A percentile compares a stretch with the other conserved stretches of the same genome.
These are phyloP conservation scores for Agriotes lineatus DNA, from an alignment of 2,888 invertebrate genomes.

Conservation along the genomic window DNA sequence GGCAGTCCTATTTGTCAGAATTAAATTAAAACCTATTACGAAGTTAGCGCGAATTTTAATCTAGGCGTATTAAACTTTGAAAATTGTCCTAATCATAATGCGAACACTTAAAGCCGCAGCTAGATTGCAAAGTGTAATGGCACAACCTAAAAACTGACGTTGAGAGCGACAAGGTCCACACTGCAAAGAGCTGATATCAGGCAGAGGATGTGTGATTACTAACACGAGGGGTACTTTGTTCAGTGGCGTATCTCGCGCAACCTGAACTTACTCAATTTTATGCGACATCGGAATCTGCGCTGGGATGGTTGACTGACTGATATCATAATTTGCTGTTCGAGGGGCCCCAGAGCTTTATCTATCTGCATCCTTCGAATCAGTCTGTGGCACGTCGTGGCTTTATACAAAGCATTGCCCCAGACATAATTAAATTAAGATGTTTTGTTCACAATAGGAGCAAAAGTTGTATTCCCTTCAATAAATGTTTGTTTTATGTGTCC, in stretches of 20 bases:
- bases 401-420: too few species aligned
- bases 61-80: constrained; percentile 34
- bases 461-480: too few species aligned
- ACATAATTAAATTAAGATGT: too few species aligned
- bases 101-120: constrained; percentile 40
- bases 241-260: constrained; percentile 31
- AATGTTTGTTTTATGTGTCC: too few species aligned
- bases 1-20: not conserved
- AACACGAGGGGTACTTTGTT: constrained; percentile 39
- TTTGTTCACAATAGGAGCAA: too few species aligned
- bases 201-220: constrained; percentile 46
- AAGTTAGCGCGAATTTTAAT: constrained; percentile 25
- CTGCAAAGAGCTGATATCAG: constrained; percentile 54
- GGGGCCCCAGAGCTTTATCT: too few species aligned
- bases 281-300: too few species aligned
- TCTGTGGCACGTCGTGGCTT: too few species aligned
- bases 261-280: too few species aligned
- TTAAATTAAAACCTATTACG: constrained; percentile 8
- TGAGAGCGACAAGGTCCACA: constrained; percentile 53
- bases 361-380: too few species aligned
- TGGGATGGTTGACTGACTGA: too few species aligned
- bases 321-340: too few species aligned
- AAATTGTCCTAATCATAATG: constrained; percentile 41
- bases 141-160: constrained; percentile 50
- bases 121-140: constrained; percentile 43